A percentile compares a stretch with the other conserved stretches of the same genome.
phyloP scores from a whole-genome alignment of 2,797 vertebrate species.

The Erethizon dorsatum region DNA sequence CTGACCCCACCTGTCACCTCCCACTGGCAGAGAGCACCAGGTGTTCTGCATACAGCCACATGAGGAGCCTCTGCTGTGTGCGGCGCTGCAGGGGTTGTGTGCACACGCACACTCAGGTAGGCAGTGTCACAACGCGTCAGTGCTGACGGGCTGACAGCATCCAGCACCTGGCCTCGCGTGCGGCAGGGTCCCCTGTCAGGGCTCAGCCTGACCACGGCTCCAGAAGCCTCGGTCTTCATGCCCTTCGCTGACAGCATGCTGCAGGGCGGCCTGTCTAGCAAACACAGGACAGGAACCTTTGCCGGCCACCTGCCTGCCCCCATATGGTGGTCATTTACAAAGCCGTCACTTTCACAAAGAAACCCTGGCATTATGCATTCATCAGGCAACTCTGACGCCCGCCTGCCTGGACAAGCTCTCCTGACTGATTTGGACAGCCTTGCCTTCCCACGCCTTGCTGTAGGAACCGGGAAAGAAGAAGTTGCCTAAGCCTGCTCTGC shows the following conservation, averaged over 20 bases:
- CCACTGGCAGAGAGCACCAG: conserved; percentile 40
- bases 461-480: neutral
- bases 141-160: conserved; percentile 87
- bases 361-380: conserved; percentile 68
- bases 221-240: conserved; percentile 88
- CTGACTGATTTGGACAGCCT: conserved; percentile 38
- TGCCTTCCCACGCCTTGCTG: neutral
- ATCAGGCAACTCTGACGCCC: conserved; percentile 44
- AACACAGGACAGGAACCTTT: conserved; percentile 70
- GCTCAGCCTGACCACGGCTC: conserved; percentile 87
- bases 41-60: conserved; percentile 58
- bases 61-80: conserved; percentile 75
- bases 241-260: conserved; percentile 88
- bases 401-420: neutral
- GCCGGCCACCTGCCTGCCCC: conserved; percentile 84
- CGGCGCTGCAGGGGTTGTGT: conserved; percentile 88
- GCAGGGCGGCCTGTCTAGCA: conserved; percentile 83
- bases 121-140: conserved; percentile 94
- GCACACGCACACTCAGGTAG: conserved; percentile 89
- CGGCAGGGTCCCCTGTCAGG: conserved; percentile 80
- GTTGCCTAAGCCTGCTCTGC: neutral
- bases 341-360: conserved; percentile 70
- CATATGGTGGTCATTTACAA: conserved; percentile 78
- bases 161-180: conserved; percentile 88
- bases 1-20: conserved; percentile 75